These are phyloP conservation scores for Caenorhabditis drosophilae DNA, from an alignment of 2,888 invertebrate genomes.

Conservation along the genomic window DNA sequence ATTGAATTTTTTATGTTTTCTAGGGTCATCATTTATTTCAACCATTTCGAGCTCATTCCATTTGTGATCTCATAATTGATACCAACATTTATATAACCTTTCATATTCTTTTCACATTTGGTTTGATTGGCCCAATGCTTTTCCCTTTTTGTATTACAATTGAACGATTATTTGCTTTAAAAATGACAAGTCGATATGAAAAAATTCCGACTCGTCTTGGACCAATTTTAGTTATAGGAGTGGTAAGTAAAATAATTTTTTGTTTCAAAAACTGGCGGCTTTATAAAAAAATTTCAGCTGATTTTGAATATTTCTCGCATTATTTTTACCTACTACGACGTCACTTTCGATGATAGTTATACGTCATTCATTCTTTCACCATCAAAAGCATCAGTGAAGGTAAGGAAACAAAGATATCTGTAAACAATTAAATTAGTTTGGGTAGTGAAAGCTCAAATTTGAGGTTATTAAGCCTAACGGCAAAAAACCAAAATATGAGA, in stretches of 20 bases:
- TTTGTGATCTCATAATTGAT: constrained; percentile 15
- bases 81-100: constrained; percentile 3
- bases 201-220: constrained; percentile 7
- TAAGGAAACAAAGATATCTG: constrained; percentile 2
- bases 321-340: not conserved
- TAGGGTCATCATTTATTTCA: constrained; percentile 25
- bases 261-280: no score
- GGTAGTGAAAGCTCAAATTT: no score
- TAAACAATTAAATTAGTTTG: no score
- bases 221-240: constrained; percentile 4
- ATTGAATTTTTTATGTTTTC: no score
- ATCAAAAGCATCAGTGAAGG: not conserved
- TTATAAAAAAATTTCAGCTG: no score
- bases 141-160: constrained; percentile 19
- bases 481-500: no score
- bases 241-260: constrained; percentile 1
- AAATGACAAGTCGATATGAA: constrained; percentile 14
- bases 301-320: not conserved
- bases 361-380: not conserved
- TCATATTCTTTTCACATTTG: constrained; percentile 2
- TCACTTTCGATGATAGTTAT: not conserved
- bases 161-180: constrained; percentile 15
- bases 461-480: no score
- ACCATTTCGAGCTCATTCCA: constrained; percentile 8
- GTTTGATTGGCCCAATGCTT: constrained; percentile 15